Base-by-base conservation (phyloP, 2,113 vertebrate genomes). In the Rattus norvegicus region DNA sequence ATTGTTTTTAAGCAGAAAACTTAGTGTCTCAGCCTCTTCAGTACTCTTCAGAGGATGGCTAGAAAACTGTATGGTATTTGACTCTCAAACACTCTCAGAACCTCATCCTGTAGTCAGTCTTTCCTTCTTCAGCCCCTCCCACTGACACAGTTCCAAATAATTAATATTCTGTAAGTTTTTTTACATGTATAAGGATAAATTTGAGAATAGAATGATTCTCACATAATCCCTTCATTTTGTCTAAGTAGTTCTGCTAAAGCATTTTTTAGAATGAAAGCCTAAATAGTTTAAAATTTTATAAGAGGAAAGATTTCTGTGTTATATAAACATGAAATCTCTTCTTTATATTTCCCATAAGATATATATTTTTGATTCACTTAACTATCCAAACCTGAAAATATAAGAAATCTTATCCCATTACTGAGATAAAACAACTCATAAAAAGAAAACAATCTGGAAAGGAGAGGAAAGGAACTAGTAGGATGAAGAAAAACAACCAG, bases 401-500 rank as follows among this genome's bases (percentile, higher is more conserved):
- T 54, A 56, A 61, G 39, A 2, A 9, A 76, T n/a, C 1, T 22
- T 86, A 43, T 52, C 94, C 85, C 26, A 79, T 24, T 94, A 26
- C 52, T 72, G 90, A 95, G 17, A 89, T 97, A 79, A 79, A 84
- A 73, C 30, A 2, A 59, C 5, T 16, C 47, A 81, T 63, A 92
- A 67, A 95, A 94, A 95, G 83, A 69, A 96, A 95, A 81, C 1
- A 14, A 90, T n/a, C 86, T 70, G 26, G 26, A 17, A 96, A 43
- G 89, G 5, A 61, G 95, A 49, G 90, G 1, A 76, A 97, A 52
- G 14, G 0, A 36, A 94, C 4, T 22, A 96, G 84, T 86, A 65
- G 54, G 69, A 17, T 92, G 20, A 85, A 7, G 72, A 3, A 63
- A 65, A 86, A 96, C 86, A 92, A 97, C 52, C 28, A 96, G 6